A percentile compares a stretch with the other conserved stretches of the same genome.
Conservation (phyloP, 2,888 invertebrate genomes). For the Epirrhoe alternata region DNA sequence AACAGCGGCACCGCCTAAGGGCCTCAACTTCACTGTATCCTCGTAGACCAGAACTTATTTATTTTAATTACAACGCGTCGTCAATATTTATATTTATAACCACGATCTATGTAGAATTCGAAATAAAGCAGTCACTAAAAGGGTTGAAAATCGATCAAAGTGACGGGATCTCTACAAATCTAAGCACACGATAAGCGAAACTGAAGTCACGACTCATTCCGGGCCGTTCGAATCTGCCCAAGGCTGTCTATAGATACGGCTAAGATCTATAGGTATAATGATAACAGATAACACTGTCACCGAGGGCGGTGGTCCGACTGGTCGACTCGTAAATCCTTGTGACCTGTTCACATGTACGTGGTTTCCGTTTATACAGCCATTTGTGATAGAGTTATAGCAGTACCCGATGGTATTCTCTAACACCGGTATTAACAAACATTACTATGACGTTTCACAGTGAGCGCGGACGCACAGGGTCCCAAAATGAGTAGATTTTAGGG, state of each 20-base stretch:
- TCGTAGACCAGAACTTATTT: background rate
- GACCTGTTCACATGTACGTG: constrained; percentile 60
- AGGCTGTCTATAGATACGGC: constrained; percentile 66
- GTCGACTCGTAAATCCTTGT: constrained; percentile 68
- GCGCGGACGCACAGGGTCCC: too few species aligned
- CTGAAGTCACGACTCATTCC: constrained; percentile 42
- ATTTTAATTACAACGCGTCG: background rate
- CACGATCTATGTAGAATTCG: background rate
- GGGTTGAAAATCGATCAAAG: constrained; percentile 34
- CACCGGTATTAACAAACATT: too few species aligned
- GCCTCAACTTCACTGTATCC: background rate
- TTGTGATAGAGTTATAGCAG: background rate
- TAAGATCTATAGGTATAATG: constrained; percentile 78
- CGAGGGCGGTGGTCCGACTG: constrained; percentile 65
- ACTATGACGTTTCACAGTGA: too few species aligned
- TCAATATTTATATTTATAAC: background rate
- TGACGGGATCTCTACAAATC: constrained; percentile 33
- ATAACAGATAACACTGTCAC: constrained; percentile 83
- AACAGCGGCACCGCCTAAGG: too few species aligned
- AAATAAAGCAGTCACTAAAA: constrained; percentile 9
- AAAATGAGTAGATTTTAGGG: too few species aligned
- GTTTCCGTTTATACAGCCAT: background rate
- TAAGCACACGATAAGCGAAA: constrained; percentile 25
- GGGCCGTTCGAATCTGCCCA: constrained; percentile 49
- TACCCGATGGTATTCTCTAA: too few species aligned